Evolutionary conservation across 2,888 invertebrate genomes (phyloP), one percentile per base, ranked within the genome.

Genomic region (Cosmopolites sordidus): DNA sequence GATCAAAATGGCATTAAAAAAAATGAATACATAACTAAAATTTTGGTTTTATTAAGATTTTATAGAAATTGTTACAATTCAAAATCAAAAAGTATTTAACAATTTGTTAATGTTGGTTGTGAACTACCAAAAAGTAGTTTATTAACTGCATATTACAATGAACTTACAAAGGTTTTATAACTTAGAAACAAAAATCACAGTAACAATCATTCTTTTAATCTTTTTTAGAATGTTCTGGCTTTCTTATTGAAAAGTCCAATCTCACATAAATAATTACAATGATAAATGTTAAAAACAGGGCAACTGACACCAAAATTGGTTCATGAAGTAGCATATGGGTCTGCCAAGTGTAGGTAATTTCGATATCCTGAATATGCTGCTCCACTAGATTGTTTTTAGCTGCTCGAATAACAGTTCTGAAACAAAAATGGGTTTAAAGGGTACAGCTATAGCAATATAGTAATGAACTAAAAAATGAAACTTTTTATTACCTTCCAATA

Each of bases 361-460:
- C 88, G 72, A 99, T 91, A 73, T 93, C 91, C 74, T 94, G 90
- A 67, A 98, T 98, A 70, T 99, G 99, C 69, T 91, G 90, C 69
- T 98, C 96, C 0, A 96, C 93, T 56, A 99, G 76, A 76, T 97
- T 95, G 15, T 76, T 82, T 73, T 91, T 89, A 1, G 82, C 79
- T 49, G 96, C 83, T 6, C 83, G 78, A 48, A 99, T 80, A 0
- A 97, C 93, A 0, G 93, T 90, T 48, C 99, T 58, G 30, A 8
- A 57, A n/a, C 85, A 29, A 29, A 8, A 29, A n/a, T n/a, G n/a
- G n/a, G n/a, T n/a, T n/a, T n/a, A n/a, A n/a, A n/a, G n/a, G n/a
- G n/a, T n/a, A n/a, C n/a, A n/a, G n/a, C n/a, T n/a, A n/a, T n/a
- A n/a, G n/a, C n/a, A n/a, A n/a, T n/a, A 33, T 12, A 33, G 33